These are phyloP conservation scores for Campylomormyrus numenius DNA, from an alignment of 2,113 vertebrate species.

Conservation along the genomic window DNA sequence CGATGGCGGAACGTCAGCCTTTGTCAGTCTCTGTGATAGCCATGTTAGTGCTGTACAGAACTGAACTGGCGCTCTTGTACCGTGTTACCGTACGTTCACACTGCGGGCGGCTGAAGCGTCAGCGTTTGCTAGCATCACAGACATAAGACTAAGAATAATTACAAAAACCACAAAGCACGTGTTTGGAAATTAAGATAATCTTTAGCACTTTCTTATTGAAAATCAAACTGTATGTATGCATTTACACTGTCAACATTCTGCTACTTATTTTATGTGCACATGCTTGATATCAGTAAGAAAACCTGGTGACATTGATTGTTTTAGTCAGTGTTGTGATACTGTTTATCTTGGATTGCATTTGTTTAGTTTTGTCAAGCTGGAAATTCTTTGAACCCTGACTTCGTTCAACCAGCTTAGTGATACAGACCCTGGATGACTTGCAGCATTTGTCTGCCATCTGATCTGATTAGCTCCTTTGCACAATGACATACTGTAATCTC, in stretches of 20 bases:
- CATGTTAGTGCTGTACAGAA: not conserved
- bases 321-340: too few relatives aligned
- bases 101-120: too few relatives aligned
- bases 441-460: not conserved
- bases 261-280: too few relatives aligned
- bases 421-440: not conserved
- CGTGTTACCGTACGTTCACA: not conserved
- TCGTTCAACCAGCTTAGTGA: not conserved
- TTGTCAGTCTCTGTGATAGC: conserved; percentile 48
- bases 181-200: too few relatives aligned
- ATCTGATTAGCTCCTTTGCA: not conserved
- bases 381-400: not conserved
- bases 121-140: too few relatives aligned
- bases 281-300: too few relatives aligned
- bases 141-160: too few relatives aligned
- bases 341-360: not conserved
- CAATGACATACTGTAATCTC: not conserved
- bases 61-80: not conserved
- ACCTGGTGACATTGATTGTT: too few relatives aligned
- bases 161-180: too few relatives aligned
- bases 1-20: conserved; percentile 45
- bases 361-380: not conserved
- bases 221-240: too few relatives aligned
- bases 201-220: too few relatives aligned
- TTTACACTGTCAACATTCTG: too few relatives aligned